Evolutionary conservation across 1,140 invertebrate genomes (phyloP), one percentile per base, ranked within the genome.

Genomic region (Dinothrombium tinctorium): DNA sequence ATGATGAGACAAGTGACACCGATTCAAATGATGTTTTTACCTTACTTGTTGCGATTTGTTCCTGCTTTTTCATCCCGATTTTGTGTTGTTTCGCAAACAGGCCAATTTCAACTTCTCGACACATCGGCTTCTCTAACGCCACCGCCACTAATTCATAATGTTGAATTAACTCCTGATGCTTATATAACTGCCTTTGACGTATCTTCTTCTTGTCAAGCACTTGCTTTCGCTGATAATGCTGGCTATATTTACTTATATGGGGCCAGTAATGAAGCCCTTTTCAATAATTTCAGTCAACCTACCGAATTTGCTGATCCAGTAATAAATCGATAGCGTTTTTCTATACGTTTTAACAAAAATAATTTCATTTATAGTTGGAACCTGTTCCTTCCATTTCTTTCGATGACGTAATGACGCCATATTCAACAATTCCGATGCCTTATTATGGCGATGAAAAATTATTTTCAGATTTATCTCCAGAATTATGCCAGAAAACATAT

Each of bases 261-360:
- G 20, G 45, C 53, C 9, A 56, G 52, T 48, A 52, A 55, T 22
- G 47, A 61, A 43, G 48, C 54, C 20, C 33, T 47, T 17, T 63
- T 62, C 48, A 64, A 64, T 48, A 47, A 50, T 15, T 61, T 53
- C 45, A 54, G 54, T 15, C 68, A 70, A 62, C 70, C 73, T 33
- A 87, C 84, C 19, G 80, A 87, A 57, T 89, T 92, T 60, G 73
- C 81, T 11, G 82, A 90, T 58, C 71, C 73, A 12, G 69, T 79
- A 36, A 68, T 73, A 29, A 8, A 35, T 35, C 19, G 8, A 35
- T 7, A 35, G 8, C 19, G n/a, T 35, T 15, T 35, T 35, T 35
- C 33, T 7, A 35, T 15, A 9, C 14, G 6, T 20, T 35, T 8
- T 8, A 9, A n/a, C 33, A 8, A 15, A 15, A 15, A 15, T 35